Evolutionary conservation across 2,888 invertebrate species (phyloP), one percentile per base, ranked within the genome.

Genomic region (Theristus sp.): DNA sequence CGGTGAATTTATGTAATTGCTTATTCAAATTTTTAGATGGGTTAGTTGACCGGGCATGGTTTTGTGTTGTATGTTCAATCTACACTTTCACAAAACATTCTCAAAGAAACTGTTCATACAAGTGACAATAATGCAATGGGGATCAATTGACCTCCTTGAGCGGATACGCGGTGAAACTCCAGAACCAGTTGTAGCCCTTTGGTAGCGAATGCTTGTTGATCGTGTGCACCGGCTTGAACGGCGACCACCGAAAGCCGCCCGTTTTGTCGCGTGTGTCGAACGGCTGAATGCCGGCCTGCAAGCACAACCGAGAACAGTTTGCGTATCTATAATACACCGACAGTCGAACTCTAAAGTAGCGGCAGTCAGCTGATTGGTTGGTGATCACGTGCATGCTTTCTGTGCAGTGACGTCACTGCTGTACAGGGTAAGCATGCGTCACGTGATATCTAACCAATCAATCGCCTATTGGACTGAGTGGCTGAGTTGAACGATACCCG

Each of bases 121-220:
- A n/a, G n/a, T n/a, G n/a, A n/a, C n/a, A n/a, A n/a, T n/a, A n/a
- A n/a, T n/a, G n/a, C n/a, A n/a, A n/a, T n/a, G n/a, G 38, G 10
- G 38, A 38, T 10, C 20, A 20, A 38, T 20, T 31, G 22, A 58
- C 58, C 26, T 46, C 28, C 30, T 46, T 31, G 3, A 46, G 49
- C 26, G 13, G 10, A 28, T 58, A 28, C 13, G 59, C 59, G 20
- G 59, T 59, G 29, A 59, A 59, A 20, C 59, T 53, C 59, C 59
- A 59, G 54, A 59, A 59, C 59, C 59, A 59, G 13, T 52, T 59
- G 54, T 53, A 59, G 1, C 6, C 20, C 2, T 2, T 20, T 3
- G 52, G 59, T 2, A 59, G 24, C 30, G 47, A 20, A 6, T 53
- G 3, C 13, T 59, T 26, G 53, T 59, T 25, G 47, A 53, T 59